Evolutionary conservation across 2,888 invertebrate genomes (phyloP).

Genomic region (Agriopis leucophaearia): DNA sequence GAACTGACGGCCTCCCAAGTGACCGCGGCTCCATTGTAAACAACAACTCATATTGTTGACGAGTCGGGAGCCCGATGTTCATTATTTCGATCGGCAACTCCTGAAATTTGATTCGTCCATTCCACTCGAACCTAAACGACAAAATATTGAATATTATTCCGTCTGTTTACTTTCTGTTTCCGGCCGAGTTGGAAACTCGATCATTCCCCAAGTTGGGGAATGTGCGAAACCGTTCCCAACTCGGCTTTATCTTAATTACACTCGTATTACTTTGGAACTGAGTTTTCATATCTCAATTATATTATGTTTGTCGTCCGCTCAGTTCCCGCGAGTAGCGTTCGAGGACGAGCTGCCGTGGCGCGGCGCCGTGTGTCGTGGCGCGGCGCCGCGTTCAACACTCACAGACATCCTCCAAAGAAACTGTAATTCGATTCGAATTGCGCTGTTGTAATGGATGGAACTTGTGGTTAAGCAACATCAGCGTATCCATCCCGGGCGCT

Average conservation of each 20-base stretch:
- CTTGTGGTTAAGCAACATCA: no score
- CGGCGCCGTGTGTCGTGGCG: no score
- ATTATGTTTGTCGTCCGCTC: background rate
- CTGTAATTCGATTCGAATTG: no score
- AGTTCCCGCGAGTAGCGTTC: background rate
- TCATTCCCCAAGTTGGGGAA: conserved; percentile 22
- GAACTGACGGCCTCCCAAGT: background rate
- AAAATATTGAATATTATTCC: conserved; percentile 21
- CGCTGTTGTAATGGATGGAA: no score
- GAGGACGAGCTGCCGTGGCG: no score
- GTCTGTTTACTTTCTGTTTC: conserved; percentile 19
- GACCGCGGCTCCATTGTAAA: conserved; percentile 22
- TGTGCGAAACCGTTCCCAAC: conserved; percentile 18
- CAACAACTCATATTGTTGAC: conserved; percentile 27
- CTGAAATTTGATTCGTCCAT: conserved; percentile 11
- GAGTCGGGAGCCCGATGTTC: background rate
- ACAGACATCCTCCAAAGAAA: no score
- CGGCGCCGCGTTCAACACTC: no score
- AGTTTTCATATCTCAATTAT: conserved; percentile 22
- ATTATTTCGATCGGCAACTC: conserved; percentile 10
- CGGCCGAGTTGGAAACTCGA: conserved; percentile 19
- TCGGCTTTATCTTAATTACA: conserved; percentile 34
- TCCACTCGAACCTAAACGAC: conserved; percentile 3
- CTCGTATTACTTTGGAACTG: conserved; percentile 14
- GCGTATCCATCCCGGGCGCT: no score